phyloP scores from a whole-genome alignment of 2,113 vertebrate genomes.

The Myotis brandtii region DNA sequence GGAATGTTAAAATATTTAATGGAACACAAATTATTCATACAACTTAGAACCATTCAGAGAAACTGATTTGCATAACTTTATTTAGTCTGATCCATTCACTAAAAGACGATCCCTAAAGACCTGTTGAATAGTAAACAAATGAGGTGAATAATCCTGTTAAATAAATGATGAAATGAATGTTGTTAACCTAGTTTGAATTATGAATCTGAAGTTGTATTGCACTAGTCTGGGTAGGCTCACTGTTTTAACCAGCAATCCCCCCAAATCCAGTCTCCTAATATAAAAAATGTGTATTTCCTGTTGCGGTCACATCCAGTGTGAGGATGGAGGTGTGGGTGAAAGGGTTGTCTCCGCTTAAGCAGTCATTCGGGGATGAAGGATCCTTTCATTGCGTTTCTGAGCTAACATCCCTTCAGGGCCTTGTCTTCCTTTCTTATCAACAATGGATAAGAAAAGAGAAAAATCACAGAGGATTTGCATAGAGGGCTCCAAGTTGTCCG shows the following conservation, averaged over 20 bases:
- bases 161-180: not conserved
- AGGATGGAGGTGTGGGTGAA: not conserved
- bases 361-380: not conserved
- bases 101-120: not conserved
- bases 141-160: not conserved
- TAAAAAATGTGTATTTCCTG: not conserved
- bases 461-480: not conserved
- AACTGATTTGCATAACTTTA: not conserved
- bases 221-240: not conserved
- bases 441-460: not conserved
- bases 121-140: not conserved
- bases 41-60: not conserved
- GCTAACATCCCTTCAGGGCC: not conserved
- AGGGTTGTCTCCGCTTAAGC: not conserved
- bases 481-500: not conserved
- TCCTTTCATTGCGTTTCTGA: not conserved
- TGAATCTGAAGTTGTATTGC: not conserved
- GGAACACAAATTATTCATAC: not conserved
- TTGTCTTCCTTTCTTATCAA: not conserved
- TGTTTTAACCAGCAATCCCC: not conserved
- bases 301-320: not conserved
- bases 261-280: not conserved
- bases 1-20: conserved; percentile 23
- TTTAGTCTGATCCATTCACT: not conserved
- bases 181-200: conserved; percentile 8